Evolutionary conservation across 2,888 invertebrate genomes (phyloP).

Genomic region (Ctena decussata): DNA sequence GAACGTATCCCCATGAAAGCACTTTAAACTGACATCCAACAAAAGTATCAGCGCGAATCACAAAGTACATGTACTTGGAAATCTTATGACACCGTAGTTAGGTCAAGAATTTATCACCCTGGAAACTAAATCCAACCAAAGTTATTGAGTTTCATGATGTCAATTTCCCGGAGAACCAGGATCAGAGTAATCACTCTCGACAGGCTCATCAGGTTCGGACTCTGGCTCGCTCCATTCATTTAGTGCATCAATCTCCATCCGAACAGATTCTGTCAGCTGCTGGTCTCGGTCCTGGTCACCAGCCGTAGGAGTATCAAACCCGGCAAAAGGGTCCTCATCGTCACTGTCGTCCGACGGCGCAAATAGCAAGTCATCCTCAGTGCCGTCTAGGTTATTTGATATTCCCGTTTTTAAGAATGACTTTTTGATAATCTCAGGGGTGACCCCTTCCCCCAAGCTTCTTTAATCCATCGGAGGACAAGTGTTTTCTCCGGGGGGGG

Average conservation of each 20-base stretch:
- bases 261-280: neutral
- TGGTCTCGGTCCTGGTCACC: neutral
- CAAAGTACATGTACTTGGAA: too few species aligned
- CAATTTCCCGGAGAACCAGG: neutral
- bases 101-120: too few species aligned
- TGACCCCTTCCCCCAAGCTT: neutral
- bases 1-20: too few species aligned
- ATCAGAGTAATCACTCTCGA: neutral
- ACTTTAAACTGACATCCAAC: too few species aligned
- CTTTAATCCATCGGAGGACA: neutral
- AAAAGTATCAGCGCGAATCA: too few species aligned
- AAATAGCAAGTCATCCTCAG: neutral
- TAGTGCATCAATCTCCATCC: neutral
- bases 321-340: neutral
- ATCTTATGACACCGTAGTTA: too few species aligned
- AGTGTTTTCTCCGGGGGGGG: neutral
- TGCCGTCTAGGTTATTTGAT: neutral
- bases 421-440: neutral
- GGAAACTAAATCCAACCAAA: too few species aligned
- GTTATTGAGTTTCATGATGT: too few species aligned
- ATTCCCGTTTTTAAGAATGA: neutral
- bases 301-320: neutral
- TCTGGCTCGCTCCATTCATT: neutral
- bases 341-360: neutral
- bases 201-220: neutral